Base-by-base conservation (phyloP, 1,140 invertebrate species). In the Ceratina calcarata region DNA sequence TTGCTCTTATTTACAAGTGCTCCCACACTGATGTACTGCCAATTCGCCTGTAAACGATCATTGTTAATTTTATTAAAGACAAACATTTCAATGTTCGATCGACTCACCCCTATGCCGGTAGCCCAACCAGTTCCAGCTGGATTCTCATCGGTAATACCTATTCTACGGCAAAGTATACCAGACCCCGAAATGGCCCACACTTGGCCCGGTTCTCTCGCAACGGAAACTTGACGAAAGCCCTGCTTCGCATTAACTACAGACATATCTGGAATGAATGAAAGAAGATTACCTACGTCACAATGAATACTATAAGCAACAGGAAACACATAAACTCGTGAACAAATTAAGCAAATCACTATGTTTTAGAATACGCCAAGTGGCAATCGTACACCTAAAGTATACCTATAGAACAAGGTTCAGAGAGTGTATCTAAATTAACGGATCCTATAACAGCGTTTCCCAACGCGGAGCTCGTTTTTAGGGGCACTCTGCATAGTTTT, bases 41-140 rank as follows among this genome's bases (percentile, higher is more conserved):
- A 93, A 74, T 93, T 93, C 65, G 92, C 92, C 92, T 93, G 78
- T 74, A 67, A 84, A 82, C 66, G 76, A 85, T 79, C 78, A 74
- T 27, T 16, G 3, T 16, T 51, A 60, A 4, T 37, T 37, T 67
- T 15, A 13, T 32, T 13, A 3, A 6, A 1, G 16, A 27, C 6
- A 68, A 73, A 74, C 24, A 71, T 58, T 45, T 24, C n/a, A 20
- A 57, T 13, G 53, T 49, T 12, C 3, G 10, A 49, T 75, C 15
- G 20, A 87, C 94, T 94, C 91, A 96, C 96, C 67, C 95, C 94
- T 83, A 96, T 95, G 4, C 95, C 95, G 24, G 94, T 93, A 83
- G 95, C 95, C 97, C 97, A 98, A 32, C 95, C 95, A 55, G 95
- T 95, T 58, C 97, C 97, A 49, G 94, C 94, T 10, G 95, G 95